phyloP scores from a whole-genome alignment of 2,113 vertebrate species.

The Hassar affinis region DNA sequence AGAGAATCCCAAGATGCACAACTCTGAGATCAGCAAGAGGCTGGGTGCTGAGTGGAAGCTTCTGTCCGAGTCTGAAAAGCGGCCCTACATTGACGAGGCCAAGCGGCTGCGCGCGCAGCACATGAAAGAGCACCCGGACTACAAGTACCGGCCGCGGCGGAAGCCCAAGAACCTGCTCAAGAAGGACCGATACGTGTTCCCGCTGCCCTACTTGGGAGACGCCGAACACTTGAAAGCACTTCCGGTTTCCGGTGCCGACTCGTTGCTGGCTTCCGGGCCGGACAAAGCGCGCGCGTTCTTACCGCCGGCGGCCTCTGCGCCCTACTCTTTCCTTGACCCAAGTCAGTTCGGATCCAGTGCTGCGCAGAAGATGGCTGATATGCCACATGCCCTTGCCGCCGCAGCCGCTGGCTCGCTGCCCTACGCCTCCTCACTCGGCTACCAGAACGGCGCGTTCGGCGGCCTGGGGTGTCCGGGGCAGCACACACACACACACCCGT shows the following conservation, averaged over 20 bases:
- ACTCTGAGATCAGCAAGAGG: constrained; percentile 97
- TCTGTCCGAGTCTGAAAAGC: constrained; percentile 95
- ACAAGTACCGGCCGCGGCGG: constrained; percentile 97
- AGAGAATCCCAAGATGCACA: constrained; percentile 99
- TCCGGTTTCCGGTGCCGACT: constrained; percentile 88
- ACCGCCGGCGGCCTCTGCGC: constrained; percentile 85
- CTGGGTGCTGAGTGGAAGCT: constrained; percentile 98
- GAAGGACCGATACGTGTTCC: constrained; percentile 99
- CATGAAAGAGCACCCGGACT: constrained; percentile 99
- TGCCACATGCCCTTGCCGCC: constrained; percentile 93
- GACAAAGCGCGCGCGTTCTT: constrained; percentile 96
- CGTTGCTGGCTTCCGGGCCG: constrained; percentile 80
- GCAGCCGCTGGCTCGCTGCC: constrained; percentile 79
- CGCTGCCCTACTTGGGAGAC: constrained; percentile 98
- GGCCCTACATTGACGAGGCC: constrained; percentile 98
- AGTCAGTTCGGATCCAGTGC: constrained; percentile 95
- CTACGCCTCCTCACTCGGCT: constrained; percentile 97
- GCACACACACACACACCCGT: constrained; percentile 99
- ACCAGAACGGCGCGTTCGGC: constrained; percentile 97
- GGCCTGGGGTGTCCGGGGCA: constrained; percentile 93
- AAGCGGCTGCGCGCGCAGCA: constrained; percentile 95
- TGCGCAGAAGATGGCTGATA: constrained; percentile 98
- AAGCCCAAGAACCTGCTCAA: constrained; percentile 99
- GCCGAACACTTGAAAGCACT: constrained; percentile 96
- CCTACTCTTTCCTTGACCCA: constrained; percentile 98